These are phyloP conservation scores for Hartigia nigra DNA, from an alignment of 2,888 invertebrate species.

Conservation along the genomic window DNA sequence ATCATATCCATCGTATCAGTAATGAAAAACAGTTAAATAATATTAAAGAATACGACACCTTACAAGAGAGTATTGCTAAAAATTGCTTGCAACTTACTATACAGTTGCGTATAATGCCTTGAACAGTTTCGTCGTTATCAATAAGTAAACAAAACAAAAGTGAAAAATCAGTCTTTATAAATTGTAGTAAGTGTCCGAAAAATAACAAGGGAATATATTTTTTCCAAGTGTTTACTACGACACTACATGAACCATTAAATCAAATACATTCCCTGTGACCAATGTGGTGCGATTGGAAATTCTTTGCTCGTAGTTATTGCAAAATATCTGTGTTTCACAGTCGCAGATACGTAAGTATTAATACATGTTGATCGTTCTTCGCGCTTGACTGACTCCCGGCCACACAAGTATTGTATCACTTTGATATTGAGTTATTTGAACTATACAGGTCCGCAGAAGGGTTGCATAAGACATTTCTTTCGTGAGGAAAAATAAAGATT, in stretches of 20 bases:
- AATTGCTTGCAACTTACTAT: not conserved
- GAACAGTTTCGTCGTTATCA: not conserved
- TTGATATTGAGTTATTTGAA: not conserved
- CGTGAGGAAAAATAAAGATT: not conserved
- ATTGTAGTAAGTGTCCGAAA: not conserved
- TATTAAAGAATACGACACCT: not conserved
- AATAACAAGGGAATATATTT: not conserved
- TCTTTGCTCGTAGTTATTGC: not conserved
- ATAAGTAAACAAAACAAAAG: not conserved
- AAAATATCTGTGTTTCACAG: not conserved
- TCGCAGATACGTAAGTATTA: not conserved
- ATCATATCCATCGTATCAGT: not conserved
- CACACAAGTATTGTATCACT: not conserved
- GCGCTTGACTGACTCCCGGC: slow-evolving; percentile 8
- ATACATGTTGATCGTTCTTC: slow-evolving; percentile 11
- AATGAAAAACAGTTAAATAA: not conserved
- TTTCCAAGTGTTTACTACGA: not conserved
- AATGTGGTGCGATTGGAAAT: not conserved
- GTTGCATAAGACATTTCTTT: not conserved
- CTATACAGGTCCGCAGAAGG: not conserved
- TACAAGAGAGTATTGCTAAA: not conserved
- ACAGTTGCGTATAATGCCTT: not conserved
- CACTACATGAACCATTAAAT: not conserved
- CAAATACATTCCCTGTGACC: not conserved
- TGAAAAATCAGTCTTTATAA: not conserved